Base-by-base conservation (phyloP, 2,888 invertebrate species). In the Cynaeus angustus region DNA sequence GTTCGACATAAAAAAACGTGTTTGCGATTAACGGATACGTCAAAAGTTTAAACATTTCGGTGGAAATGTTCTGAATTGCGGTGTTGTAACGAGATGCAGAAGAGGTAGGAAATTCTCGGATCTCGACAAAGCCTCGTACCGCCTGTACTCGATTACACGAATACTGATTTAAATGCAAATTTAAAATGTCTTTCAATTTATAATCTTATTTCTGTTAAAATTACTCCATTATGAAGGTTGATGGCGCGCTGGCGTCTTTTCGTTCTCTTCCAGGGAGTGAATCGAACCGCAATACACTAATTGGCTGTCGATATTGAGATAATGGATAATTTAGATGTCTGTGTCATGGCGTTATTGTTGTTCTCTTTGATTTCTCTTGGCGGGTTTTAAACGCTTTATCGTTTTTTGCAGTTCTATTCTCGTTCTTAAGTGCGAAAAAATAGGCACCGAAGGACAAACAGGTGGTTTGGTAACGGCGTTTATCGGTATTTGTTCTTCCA, bases 181-280 rank as follows among this genome's bases (percentile, higher is more conserved):
- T 83, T 83, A 82, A 83, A 83, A 84, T 84, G 84, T 84, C 83
- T 83, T 84, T 84, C 84, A 84, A 84, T 85, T 85, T 84, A 83
- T 84, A 84, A 84, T 84, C 83, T 83, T 83, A 83, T 84, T 83
- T 82, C 83, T 82, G 83, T 82, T 83, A 82, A 83, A 84, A 84
- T 84, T 84, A 83, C 83, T 81, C 82, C 81, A 83, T 83, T 84
- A 83, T 81, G 80, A 80, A 77, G 79, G 78, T 77, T 79, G 79
- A 79, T 79, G 74, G 79, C 76, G 74, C 62, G 75, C 64, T 73
- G 75, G 73, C 74, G 73, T 73, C 71, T 74, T 65, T 64, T 58
- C 68, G 58, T 55, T 68, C 66, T 13, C 21, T 12, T 46, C 46
- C 68, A 53, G 70, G 59, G 68, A 79, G 74, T 76, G 73, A 75